These are phyloP conservation scores for Drosophila greeni DNA, from an alignment of 2,888 invertebrate genomes.

Conservation along the genomic window DNA sequence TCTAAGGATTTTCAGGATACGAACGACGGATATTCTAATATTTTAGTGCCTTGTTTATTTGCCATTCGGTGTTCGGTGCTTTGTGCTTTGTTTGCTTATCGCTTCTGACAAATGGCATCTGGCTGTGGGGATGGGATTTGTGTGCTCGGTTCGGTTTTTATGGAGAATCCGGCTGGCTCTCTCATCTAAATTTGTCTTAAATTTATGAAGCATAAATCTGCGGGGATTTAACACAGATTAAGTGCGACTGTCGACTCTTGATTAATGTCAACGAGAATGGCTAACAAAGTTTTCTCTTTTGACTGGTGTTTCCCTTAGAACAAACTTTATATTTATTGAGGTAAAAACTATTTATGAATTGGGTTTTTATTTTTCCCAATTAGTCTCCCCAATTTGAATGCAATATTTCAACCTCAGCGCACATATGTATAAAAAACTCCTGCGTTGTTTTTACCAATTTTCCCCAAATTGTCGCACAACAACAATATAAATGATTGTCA, in stretches of 20 bases:
- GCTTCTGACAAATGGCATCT: conserved; percentile 54
- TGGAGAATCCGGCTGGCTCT: conserved; percentile 5
- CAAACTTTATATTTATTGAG: background rate
- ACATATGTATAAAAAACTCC: background rate
- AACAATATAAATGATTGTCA: conserved; percentile 22
- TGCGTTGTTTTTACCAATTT: conserved; percentile 15
- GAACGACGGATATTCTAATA: conserved; percentile 36
- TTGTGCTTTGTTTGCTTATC: conserved; percentile 43
- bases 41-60: conserved; percentile 65
- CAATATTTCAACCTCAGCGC: conserved; percentile 1
- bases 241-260: conserved; percentile 25
- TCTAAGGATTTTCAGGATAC: conserved; percentile 16
- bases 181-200: conserved; percentile 27
- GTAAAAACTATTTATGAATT: background rate
- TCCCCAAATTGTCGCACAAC: conserved; percentile 21
- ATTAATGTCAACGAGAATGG: conserved; percentile 17
- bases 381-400: conserved; percentile 1
- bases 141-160: conserved; percentile 15
- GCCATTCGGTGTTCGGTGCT: conserved; percentile 24
- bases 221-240: conserved; percentile 26
- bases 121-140: conserved; percentile 16
- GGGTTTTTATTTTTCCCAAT: background rate
- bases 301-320: background rate
- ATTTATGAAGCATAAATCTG: conserved; percentile 36
- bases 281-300: background rate